These are phyloP conservation scores for Sebastolobus altivelis DNA, from an alignment of 2,797 vertebrate species.

Conservation along the genomic window DNA sequence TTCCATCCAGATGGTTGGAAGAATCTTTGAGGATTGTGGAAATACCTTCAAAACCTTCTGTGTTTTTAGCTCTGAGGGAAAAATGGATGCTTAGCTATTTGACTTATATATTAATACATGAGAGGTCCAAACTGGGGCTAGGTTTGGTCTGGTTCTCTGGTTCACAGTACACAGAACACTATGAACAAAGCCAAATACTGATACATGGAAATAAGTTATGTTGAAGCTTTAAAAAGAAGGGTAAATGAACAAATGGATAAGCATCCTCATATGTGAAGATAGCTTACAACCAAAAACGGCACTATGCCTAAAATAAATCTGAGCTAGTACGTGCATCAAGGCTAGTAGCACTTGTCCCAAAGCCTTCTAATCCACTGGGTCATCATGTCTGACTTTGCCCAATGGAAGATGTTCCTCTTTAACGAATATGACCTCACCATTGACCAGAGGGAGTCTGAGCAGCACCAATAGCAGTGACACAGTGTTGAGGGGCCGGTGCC, in stretches of 20 bases:
- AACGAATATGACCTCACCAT: constrained; percentile 76
- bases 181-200: no score
- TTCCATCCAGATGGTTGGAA: no score
- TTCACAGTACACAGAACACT: no score
- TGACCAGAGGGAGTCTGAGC: constrained; percentile 65
- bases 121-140: not conserved
- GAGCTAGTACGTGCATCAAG: not conserved
- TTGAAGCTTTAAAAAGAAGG: no score
- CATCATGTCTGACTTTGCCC: constrained; percentile 82
- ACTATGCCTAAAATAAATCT: constrained; percentile 7
- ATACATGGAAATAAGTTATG: no score
- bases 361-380: constrained; percentile 44
- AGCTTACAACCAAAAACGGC: not conserved
- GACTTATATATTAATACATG: not conserved
- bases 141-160: not conserved
- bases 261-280: not conserved
- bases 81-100: no score
- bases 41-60: no score
- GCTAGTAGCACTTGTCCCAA: constrained; percentile 28
- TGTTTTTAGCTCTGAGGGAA: no score
- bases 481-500: constrained; percentile 65
- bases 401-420: constrained; percentile 77
- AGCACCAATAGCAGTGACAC: constrained; percentile 67
- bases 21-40: no score
- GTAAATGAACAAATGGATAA: not conserved